Evolutionary conservation across 2,113 vertebrate species (phyloP), one percentile per base, ranked within the genome.

Genomic region (Bungarus multicinctus): DNA sequence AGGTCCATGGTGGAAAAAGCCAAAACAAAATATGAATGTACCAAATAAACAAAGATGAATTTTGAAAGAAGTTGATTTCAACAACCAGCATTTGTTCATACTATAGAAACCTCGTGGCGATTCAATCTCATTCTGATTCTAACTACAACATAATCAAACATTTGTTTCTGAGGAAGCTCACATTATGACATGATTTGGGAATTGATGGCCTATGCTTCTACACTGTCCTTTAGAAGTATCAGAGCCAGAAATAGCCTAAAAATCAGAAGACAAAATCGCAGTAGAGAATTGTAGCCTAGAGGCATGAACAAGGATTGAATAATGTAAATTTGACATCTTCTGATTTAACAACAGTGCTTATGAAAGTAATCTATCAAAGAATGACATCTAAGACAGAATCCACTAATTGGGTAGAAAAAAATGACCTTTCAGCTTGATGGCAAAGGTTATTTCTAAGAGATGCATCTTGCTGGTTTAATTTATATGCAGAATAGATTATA

Each of bases 401-500:
- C 97, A 93, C 60, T 94, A 93, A 94, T 93, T 94, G 94, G 95
- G 95, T 95, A 91, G 54, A 81, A 91, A 94, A 88, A 90, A 96
- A 91, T 45, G 93, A 94, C 88, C 74, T 92, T 97, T 93, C 94
- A 95, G 47, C 90, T n/a, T 94, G 60, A 93, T 58, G 94, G 91
- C 94, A 90, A 92, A 95, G 81, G 94, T 95, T 94, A 93, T 94
- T 93, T 93, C 93, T 96, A 95, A 81, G 94, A 94, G 91, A 96
- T 94, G 95, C 0, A 0, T 94, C 89, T 60, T 8, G 91, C 50
- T 39, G 30, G 87, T 94, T 96, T 96, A 90, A 93, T 95, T 96
- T 97, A 96, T 94, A 93, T 95, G 92, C 0, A 1, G 95, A 96
- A 95, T 94, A 95, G 95, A 96, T 93, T 96, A 95, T 94, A 93